Evolutionary conservation across 1,140 invertebrate species (phyloP).

Genomic region (Agrypnia vestita): DNA sequence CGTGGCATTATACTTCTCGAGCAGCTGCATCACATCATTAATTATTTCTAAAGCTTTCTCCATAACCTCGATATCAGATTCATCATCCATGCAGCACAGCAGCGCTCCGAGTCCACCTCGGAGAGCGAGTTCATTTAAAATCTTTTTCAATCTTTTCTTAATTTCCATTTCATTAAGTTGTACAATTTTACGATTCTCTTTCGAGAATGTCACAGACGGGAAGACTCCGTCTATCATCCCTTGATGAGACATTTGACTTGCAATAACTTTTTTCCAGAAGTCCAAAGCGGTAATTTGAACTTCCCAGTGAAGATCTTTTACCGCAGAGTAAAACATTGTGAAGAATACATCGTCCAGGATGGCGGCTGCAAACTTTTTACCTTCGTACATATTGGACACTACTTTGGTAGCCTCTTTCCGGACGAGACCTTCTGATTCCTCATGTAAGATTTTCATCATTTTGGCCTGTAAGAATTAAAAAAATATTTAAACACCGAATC

Average conservation of each 20-base stretch:
- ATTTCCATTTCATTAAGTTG: constrained; percentile 80
- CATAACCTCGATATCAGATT: constrained; percentile 81
- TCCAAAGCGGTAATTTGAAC: constrained; percentile 80
- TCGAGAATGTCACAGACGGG: constrained; percentile 84
- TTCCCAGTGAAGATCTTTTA: constrained; percentile 85
- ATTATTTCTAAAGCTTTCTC: constrained; percentile 75
- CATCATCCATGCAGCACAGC: constrained; percentile 78
- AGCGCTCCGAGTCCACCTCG: constrained; percentile 81
- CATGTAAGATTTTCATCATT: constrained; percentile 75
- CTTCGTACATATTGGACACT: constrained; percentile 78
- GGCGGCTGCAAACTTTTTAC: constrained; percentile 74
- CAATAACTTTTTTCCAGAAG: constrained; percentile 82
- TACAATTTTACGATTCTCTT: constrained; percentile 84
- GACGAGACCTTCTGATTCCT: constrained; percentile 84
- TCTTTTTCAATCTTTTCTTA: constrained; percentile 77
- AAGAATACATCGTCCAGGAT: constrained; percentile 67
- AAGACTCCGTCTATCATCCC: constrained; percentile 86
- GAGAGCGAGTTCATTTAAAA: constrained; percentile 77
- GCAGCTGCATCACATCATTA: constrained; percentile 73
- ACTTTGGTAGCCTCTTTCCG: constrained; percentile 80
- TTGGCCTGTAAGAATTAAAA: constrained; percentile 73
- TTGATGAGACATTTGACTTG: constrained; percentile 78
- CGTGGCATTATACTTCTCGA: constrained; percentile 75
- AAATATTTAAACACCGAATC: background rate
- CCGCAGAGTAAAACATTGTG: constrained; percentile 77